Conservation (phyloP, 2,113 vertebrate species). For the Pholis gunnellus region DNA sequence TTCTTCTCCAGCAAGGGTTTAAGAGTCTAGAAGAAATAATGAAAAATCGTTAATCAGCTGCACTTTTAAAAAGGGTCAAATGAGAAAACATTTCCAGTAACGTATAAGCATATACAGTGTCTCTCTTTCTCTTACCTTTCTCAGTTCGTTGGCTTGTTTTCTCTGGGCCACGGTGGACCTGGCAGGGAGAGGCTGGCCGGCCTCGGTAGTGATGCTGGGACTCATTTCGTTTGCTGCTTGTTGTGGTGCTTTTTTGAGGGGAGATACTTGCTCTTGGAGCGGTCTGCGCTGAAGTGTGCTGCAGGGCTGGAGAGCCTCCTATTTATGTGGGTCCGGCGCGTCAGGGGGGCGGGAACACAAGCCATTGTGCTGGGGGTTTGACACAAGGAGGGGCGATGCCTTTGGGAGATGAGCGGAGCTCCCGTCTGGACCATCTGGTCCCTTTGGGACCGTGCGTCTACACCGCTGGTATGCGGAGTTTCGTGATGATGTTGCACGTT, state of each 20-base stretch:
- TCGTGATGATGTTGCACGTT: constrained; percentile 24
- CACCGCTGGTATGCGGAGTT: constrained; percentile 73
- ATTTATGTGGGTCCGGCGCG: constrained; percentile 79
- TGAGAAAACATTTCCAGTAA: background rate
- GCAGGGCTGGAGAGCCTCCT: constrained; percentile 22
- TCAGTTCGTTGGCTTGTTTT: constrained; percentile 82
- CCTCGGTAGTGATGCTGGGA: constrained; percentile 64
- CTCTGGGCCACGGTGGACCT: constrained; percentile 85
- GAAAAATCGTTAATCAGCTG: constrained; percentile 43
- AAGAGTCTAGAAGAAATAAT: constrained; percentile 78
- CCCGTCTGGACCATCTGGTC: constrained; percentile 78
- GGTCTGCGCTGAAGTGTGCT: constrained; percentile 55
- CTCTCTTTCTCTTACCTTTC: constrained; percentile 82
- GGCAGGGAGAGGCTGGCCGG: constrained; percentile 47
- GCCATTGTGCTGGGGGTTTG: constrained; percentile 49
- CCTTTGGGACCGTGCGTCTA: constrained; percentile 19
- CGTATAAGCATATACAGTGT: background rate
- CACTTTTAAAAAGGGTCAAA: background rate
- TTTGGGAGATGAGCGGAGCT: constrained; percentile 53
- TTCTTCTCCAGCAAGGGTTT: constrained; percentile 89
- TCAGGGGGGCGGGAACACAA: constrained; percentile 62
- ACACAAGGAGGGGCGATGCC: constrained; percentile 48
- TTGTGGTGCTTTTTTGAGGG: constrained; percentile 46
- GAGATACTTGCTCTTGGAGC: constrained; percentile 24
- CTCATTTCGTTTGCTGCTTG: constrained; percentile 67